Base-by-base conservation (phyloP, 1,140 invertebrate species). In the Mamestra configurata region DNA sequence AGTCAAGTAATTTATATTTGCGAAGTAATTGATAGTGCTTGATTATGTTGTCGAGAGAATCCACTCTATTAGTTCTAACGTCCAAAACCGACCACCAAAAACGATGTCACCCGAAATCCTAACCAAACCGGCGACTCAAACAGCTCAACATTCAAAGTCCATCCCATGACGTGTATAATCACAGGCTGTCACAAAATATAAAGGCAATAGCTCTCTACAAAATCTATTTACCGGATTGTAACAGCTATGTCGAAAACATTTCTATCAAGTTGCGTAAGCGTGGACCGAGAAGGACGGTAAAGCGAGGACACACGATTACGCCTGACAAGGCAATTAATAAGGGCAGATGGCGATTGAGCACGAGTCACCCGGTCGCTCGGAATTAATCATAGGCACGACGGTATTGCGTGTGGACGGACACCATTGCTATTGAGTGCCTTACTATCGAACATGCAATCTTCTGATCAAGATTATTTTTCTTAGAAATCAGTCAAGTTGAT, bases 281-380 rank as follows among this genome's bases (percentile, higher is more conserved):
- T 49, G 61, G 72, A 75, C 59, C 15, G 57, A 79, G 81, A 82
- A 84, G 83, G 88, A 89, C 87, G 87, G 81, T 84, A 87, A 90
- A 88, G 87, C 84, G 90, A 92, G 92, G 88, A 90, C 87, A 87
- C 81, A 90, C 90, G 92, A 92, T 94, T 93, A 94, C 89, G 86
- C 86, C 88, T 93, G 92, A 94, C 92, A 94, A 92, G 91, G 91
- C 92, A 94, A 94, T 94, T 93, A 94, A 94, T 94, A 94, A 94
- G 92, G 92, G 91, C 89, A 92, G 92, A 94, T 92, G 92, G 92
- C 92, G 92, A 94, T 94, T 94, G 92, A 92, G 90, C 92, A 94
- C 92, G 92, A 92, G 87, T 92, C 92, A 92, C 87, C 89, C 90
- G 88, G 84, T 91, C 88, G 89, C 89, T 88, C 90, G 90, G 91